These are phyloP conservation scores for Leptopilina syphax DNA, from an alignment of 2,888 invertebrate species.

Conservation along the genomic window DNA sequence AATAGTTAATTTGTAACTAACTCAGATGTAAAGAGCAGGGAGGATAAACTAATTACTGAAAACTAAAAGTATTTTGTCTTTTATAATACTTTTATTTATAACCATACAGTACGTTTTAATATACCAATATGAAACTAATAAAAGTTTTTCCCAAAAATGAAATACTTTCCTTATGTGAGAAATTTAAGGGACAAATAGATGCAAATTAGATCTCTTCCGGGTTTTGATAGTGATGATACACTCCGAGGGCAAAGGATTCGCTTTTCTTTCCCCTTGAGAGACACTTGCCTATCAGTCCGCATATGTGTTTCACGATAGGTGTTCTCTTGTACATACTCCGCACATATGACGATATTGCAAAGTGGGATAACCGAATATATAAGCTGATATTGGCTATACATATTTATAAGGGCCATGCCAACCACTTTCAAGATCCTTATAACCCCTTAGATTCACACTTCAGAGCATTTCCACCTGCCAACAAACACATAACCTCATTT, in stretches of 20 bases:
- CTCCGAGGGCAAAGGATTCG: constrained; percentile 62
- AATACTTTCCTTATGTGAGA: constrained; percentile 43
- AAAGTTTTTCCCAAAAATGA: not conserved
- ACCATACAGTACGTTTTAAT: too few species aligned
- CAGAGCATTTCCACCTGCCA: constrained; percentile 3
- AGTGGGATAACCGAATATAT: constrained; percentile 63
- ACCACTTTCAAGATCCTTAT: constrained; percentile 10
- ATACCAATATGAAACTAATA: not conserved
- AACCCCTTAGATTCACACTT: constrained; percentile 1
- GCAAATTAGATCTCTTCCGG: constrained; percentile 70
- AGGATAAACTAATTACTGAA: too few species aligned
- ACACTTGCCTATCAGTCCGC: constrained; percentile 44
- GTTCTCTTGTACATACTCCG: constrained; percentile 41
- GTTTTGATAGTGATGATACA: constrained; percentile 58
- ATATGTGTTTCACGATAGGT: constrained; percentile 50
- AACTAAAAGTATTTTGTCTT: too few species aligned
- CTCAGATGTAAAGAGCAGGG: too few species aligned
- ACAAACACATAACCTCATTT: constrained; percentile 8
- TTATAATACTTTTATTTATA: too few species aligned
- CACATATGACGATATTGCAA: constrained; percentile 63
- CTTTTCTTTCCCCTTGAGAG: constrained; percentile 57
- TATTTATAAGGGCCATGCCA: constrained; percentile 64
- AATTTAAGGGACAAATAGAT: constrained; percentile 69
- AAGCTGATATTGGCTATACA: constrained; percentile 72
- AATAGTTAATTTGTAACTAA: too few species aligned